These are phyloP conservation scores for Acholoe squamosa DNA, from an alignment of 2,888 invertebrate species.

Conservation along the genomic window DNA sequence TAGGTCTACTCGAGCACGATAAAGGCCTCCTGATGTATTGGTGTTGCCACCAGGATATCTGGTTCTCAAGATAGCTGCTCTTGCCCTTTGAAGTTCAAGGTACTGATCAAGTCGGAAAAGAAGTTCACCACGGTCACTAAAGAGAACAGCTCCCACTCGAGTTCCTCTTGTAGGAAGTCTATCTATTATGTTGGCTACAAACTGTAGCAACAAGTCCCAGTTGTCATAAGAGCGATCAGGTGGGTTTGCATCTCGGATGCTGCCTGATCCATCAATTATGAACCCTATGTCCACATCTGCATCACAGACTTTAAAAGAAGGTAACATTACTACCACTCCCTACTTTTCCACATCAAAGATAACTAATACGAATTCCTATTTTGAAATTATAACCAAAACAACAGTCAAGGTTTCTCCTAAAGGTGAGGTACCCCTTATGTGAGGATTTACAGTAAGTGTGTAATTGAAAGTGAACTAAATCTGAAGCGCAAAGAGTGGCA, in stretches of 20 bases:
- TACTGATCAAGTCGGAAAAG: neutral
- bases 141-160: conserved; percentile 37
- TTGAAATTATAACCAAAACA: too few relatives aligned
- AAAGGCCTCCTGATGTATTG: conserved; percentile 54
- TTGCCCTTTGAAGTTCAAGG: neutral
- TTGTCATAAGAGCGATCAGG: conserved; percentile 44
- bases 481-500: too few relatives aligned
- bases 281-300: conserved; percentile 55
- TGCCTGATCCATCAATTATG: conserved; percentile 51
- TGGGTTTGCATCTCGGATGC: conserved; percentile 58
- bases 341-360: too few relatives aligned
- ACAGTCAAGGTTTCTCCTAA: too few relatives aligned
- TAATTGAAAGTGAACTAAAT: too few relatives aligned
- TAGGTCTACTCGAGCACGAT: neutral
- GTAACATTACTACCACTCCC: too few relatives aligned
- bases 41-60: conserved; percentile 53
- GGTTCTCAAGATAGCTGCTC: neutral
- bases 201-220: conserved; percentile 38
- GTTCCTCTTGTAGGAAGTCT: conserved; percentile 17
- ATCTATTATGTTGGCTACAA: conserved; percentile 43
- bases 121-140: conserved; percentile 25
- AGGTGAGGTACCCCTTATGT: too few relatives aligned
- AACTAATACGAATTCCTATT: too few relatives aligned
- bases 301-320: conserved; percentile 7
- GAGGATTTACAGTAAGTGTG: too few relatives aligned